Evolutionary conservation across 2,113 vertebrate species (phyloP).

Genomic region (Todiramphus chloris): DNA sequence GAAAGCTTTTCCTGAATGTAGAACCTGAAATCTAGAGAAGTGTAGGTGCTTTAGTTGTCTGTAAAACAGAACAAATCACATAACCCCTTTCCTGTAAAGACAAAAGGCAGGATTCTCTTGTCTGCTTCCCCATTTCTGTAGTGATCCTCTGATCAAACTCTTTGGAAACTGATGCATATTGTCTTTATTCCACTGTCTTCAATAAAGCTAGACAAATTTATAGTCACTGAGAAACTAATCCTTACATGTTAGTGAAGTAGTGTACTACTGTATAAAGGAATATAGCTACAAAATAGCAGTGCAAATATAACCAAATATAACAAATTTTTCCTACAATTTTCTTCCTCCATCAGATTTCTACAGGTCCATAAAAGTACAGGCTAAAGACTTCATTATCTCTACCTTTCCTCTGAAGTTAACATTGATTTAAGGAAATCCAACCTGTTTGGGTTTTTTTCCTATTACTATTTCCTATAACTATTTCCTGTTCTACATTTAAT

Average conservation of each 20-base stretch:
- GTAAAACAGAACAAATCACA: background rate
- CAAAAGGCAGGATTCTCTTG: background rate
- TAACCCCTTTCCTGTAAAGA: too few species aligned
- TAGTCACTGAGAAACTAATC: background rate
- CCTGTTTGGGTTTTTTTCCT: too few species aligned
- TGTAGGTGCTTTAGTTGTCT: background rate
- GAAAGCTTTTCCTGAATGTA: background rate
- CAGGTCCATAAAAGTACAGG: background rate
- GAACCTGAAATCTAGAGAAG: background rate
- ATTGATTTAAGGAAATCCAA: background rate
- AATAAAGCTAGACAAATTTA: background rate
- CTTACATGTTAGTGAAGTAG: background rate
- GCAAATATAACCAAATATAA: too few species aligned
- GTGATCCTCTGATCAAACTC: background rate
- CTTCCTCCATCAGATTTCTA: background rate
- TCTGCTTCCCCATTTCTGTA: background rate
- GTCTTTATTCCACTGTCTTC: background rate
- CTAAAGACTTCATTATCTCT: background rate
- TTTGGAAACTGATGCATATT: background rate
- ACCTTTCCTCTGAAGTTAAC: background rate
- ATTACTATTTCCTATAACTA: background rate
- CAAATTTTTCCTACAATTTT: background rate
- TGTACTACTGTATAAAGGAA: background rate
- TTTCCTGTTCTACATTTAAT: background rate
- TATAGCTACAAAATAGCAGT: background rate